These are phyloP conservation scores for Ceriagrion tenellum DNA, from an alignment of 2,888 invertebrate genomes.

Conservation along the genomic window DNA sequence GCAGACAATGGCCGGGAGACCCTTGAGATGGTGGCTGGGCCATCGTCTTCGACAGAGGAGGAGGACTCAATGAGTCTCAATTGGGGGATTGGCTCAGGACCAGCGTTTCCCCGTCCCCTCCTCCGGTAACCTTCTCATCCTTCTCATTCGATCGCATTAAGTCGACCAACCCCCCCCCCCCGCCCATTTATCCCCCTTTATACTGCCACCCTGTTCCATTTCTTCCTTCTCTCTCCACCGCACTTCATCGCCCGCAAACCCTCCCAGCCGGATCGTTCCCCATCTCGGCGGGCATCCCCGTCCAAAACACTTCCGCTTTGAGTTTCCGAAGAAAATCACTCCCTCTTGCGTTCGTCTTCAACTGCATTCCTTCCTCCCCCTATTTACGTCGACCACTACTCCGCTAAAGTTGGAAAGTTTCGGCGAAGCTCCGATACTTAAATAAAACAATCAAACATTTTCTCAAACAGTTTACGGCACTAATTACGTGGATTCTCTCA, in stretches of 20 bases:
- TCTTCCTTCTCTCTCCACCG: background rate
- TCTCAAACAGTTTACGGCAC: too few species aligned
- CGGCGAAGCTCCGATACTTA: too few species aligned
- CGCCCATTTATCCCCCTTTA: too few species aligned
- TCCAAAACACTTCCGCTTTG: background rate
- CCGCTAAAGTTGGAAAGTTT: background rate
- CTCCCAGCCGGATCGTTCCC: background rate
- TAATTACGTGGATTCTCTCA: too few species aligned
- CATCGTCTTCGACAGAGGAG: background rate
- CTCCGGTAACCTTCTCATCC: background rate
- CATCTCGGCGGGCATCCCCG: background rate
- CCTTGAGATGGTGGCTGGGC: background rate
- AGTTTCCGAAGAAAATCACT: background rate
- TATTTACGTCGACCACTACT: background rate
- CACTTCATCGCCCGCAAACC: background rate
- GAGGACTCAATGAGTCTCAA: background rate
- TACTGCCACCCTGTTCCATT: background rate
- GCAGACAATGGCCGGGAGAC: background rate
- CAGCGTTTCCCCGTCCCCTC: background rate
- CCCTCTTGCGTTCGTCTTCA: background rate
- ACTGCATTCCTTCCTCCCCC: background rate
- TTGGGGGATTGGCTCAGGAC: background rate
- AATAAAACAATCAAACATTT: too few species aligned
- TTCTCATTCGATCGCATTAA: slow-evolving; percentile 35
- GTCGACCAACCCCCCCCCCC: background rate